Conservation (phyloP, 1,140 invertebrate genomes). For the Cataglyphis hispanica region DNA sequence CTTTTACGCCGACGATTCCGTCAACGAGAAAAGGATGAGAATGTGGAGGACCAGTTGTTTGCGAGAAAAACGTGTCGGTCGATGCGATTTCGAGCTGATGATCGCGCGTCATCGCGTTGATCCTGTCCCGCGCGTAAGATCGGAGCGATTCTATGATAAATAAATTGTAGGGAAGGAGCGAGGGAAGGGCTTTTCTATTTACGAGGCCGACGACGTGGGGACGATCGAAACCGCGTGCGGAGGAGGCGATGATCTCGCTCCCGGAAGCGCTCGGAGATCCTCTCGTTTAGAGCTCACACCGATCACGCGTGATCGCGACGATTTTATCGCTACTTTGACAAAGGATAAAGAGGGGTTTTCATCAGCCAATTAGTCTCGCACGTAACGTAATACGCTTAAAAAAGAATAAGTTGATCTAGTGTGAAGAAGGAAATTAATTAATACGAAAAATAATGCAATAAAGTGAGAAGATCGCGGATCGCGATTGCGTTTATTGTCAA, state of each 20-base stretch:
- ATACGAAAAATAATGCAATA: neutral
- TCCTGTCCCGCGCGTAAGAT: slow-evolving; percentile 2
- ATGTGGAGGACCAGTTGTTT: neutral
- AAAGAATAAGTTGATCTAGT: neutral
- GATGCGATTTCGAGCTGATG: slow-evolving; percentile 27
- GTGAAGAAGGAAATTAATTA: neutral
- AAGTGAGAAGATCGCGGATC: neutral
- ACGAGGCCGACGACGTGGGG: slow-evolving; percentile 19
- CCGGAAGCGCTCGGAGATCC: slow-evolving; percentile 12
- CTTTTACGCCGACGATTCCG: neutral
- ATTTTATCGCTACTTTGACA: neutral
- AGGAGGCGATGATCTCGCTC: slow-evolving; percentile 39
- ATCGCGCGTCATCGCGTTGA: slow-evolving; percentile 37
- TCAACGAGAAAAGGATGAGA: neutral
- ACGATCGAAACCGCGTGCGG: slow-evolving; percentile 36
- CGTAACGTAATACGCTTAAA: too few relatives aligned
- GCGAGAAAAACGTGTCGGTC: slow-evolving; percentile 5
- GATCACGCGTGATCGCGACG: slow-evolving; percentile 32
- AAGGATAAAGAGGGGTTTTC: neutral
- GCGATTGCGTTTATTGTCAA: neutral
- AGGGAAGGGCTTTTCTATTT: slow-evolving; percentile 15
- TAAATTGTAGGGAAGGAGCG: neutral
- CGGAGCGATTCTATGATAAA: neutral
- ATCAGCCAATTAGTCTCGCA: neutral
- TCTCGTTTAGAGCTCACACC: slow-evolving; percentile 9